phyloP scores from a whole-genome alignment of 1,140 invertebrate species.

The Zaprionus africanus region DNA sequence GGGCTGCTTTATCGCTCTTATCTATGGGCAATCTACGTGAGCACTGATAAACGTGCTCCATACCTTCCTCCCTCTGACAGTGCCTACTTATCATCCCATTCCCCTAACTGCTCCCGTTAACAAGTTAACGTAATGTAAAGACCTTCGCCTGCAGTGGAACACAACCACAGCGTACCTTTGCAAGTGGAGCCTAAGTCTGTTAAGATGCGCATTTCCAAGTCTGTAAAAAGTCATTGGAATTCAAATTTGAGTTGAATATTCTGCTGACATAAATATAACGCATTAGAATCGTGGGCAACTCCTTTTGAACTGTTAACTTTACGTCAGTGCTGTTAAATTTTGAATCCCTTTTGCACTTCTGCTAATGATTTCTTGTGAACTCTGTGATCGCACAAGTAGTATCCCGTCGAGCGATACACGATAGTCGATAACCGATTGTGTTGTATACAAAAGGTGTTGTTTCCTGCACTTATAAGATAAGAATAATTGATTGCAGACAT shows the following conservation, averaged over 20 bases:
- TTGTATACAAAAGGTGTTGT: too few relatives aligned
- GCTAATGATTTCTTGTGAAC: background rate
- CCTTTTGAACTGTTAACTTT: background rate
- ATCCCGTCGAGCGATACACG: too few relatives aligned
- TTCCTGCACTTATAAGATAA: too few relatives aligned
- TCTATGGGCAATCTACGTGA: constrained; percentile 52
- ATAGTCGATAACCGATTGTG: too few relatives aligned
- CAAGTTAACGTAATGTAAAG: background rate
- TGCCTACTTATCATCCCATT: background rate
- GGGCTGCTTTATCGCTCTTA: constrained; percentile 58
- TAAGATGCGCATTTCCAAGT: too few relatives aligned
- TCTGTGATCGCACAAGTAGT: background rate
- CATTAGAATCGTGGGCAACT: background rate
- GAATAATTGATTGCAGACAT: too few relatives aligned
- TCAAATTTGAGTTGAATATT: too few relatives aligned
- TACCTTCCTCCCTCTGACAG: constrained; percentile 1
- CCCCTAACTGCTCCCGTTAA: too few relatives aligned
- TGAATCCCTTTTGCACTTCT: background rate
- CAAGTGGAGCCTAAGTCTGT: too few relatives aligned
- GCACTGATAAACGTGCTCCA: constrained; percentile 50
- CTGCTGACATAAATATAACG: too few relatives aligned
- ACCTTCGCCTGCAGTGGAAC: background rate
- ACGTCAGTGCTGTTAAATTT: background rate
- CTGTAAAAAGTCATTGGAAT: too few relatives aligned
- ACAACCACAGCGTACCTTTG: background rate